phyloP scores from a whole-genome alignment of 2,888 invertebrate species.

The Biston betularia region DNA sequence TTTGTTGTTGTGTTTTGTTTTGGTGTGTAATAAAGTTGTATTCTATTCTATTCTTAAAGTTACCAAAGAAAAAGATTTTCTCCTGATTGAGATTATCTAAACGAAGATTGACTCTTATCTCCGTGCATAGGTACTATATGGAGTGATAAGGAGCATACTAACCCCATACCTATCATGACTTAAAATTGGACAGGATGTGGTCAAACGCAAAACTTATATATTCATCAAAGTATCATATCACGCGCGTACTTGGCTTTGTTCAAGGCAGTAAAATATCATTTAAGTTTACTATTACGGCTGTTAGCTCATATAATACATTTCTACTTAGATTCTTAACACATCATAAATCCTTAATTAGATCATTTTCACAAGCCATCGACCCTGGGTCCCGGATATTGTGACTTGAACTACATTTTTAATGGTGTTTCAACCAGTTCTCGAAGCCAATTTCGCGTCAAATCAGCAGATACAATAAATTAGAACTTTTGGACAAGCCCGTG shows the following conservation, averaged over 20 bases:
- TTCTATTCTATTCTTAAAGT: no score
- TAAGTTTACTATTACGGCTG: not conserved
- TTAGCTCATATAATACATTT: not conserved
- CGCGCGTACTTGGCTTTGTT: not conserved
- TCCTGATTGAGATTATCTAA: no score
- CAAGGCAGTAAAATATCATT: not conserved
- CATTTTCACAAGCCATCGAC: conserved; percentile 28
- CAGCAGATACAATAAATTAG: conserved; percentile 19
- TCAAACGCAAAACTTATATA: no score
- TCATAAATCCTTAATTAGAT: conserved; percentile 13
- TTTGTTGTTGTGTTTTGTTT: no score
- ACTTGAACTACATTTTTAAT: conserved; percentile 13
- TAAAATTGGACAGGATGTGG: no score
- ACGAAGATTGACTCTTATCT: no score
- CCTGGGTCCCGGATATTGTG: conserved; percentile 22
- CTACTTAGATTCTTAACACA: not conserved
- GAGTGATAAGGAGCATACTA: no score
- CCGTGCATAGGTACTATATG: no score
- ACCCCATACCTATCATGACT: no score
- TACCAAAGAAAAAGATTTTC: no score
- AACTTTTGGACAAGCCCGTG: conserved; percentile 23
- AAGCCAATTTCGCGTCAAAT: conserved; percentile 22
- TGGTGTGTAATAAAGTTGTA: no score
- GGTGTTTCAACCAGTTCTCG: conserved; percentile 19
- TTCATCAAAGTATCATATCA: no score